These are phyloP conservation scores for Epizoanthus scotinus DNA, from an alignment of 92 coral and sea anemone species.

Conservation along the genomic window DNA sequence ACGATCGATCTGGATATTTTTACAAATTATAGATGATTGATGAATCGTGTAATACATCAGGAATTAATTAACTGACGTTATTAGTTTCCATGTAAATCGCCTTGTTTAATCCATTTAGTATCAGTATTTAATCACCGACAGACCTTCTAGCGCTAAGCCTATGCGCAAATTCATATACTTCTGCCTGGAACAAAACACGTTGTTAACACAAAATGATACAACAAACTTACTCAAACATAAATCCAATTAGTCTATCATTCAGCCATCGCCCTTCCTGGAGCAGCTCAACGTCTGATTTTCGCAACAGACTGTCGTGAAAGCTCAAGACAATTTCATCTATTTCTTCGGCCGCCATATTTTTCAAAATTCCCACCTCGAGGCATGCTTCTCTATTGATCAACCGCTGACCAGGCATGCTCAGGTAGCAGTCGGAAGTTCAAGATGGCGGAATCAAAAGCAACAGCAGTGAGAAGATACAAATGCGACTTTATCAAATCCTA, in stretches of 20 bases:
- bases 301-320: slow-evolving; percentile 89
- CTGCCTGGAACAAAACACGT: not conserved
- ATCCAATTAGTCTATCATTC: slow-evolving; percentile 90
- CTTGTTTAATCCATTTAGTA: too few species aligned
- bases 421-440: slow-evolving; percentile 7
- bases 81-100: too few species aligned
- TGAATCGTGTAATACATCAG: too few species aligned
- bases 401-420: slow-evolving; percentile 57
- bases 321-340: slow-evolving; percentile 77
- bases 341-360: slow-evolving; percentile 66
- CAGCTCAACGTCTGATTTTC: slow-evolving; percentile 78
- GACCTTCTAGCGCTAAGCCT: too few species aligned
- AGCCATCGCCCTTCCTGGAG: slow-evolving; percentile 91
- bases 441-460: slow-evolving; percentile 54
- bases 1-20: too few species aligned
- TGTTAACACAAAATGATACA: not conserved
- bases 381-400: slow-evolving; percentile 18
- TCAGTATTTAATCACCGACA: not conserved
- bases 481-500: slow-evolving; percentile 1
- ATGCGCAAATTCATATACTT: too few species aligned
- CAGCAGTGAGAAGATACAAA: slow-evolving; percentile 10
- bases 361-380: slow-evolving; percentile 30
- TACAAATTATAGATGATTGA: too few species aligned
- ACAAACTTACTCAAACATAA: slow-evolving; percentile 89
- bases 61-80: too few species aligned